Conservation (phyloP, 2,113 vertebrate species). For the Colistium nudipinnis region DNA sequence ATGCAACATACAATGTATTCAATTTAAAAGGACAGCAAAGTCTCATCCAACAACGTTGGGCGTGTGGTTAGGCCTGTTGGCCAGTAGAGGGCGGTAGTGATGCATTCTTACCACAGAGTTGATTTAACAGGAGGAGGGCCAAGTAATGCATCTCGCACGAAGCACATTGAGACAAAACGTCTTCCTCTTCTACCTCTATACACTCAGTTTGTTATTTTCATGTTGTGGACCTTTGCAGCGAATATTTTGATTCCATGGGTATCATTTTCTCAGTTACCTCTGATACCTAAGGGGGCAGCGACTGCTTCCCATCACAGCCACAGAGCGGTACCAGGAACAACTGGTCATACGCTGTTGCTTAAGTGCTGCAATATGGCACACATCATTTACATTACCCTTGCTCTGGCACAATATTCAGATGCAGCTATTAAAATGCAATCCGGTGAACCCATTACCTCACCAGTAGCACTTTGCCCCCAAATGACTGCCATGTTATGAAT, state of each 20-base stretch:
- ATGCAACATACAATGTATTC: background rate
- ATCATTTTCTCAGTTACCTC: slow-evolving; percentile 34
- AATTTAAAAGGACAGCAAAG: background rate
- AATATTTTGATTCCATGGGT: slow-evolving; percentile 42
- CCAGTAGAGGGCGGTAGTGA: slow-evolving; percentile 64
- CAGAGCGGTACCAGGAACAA: slow-evolving; percentile 50
- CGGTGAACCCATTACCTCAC: slow-evolving; percentile 75
- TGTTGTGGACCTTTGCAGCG: slow-evolving; percentile 14
- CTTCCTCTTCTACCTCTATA: background rate
- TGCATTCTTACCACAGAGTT: slow-evolving; percentile 12
- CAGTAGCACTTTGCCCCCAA: slow-evolving; percentile 64
- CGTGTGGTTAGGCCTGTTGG: background rate
- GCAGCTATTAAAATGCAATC: slow-evolving; percentile 70
- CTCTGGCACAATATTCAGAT: slow-evolving; percentile 53
- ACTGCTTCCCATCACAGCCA: slow-evolving; percentile 47
- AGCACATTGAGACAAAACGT: slow-evolving; percentile 1
- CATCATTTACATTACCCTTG: slow-evolving; percentile 67
- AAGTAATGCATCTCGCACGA: background rate
- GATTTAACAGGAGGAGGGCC: background rate
- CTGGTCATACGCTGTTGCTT: slow-evolving; percentile 26
- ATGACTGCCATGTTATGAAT: slow-evolving; percentile 66
- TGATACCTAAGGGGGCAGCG: slow-evolving; percentile 15
- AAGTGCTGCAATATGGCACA: slow-evolving; percentile 46
- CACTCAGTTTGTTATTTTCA: slow-evolving; percentile 20
- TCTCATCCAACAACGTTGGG: background rate